These are phyloP conservation scores for Mus spicilegus DNA, from an alignment of 2,113 vertebrate genomes.

Conservation along the genomic window DNA sequence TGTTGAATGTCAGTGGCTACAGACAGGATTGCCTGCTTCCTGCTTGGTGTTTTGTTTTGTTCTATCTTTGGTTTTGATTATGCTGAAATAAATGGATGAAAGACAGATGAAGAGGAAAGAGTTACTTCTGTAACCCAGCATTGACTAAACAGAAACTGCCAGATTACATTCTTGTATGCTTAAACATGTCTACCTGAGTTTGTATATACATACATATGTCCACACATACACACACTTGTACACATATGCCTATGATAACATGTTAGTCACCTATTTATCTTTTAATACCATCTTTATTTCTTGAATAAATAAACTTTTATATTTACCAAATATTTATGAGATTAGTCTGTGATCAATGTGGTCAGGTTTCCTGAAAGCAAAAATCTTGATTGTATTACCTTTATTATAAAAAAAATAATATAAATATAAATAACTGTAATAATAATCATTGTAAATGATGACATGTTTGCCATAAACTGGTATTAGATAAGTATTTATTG, in stretches of 20 bases:
- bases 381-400: background rate
- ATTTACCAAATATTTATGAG: background rate
- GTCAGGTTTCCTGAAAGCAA: background rate
- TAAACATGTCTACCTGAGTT: background rate
- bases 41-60: background rate
- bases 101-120: background rate
- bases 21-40: background rate
- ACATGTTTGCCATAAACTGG: background rate
- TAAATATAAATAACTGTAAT: background rate
- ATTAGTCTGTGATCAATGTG: background rate
- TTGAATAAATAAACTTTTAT: background rate
- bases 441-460: background rate
- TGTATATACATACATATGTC: background rate
- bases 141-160: background rate
- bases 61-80: background rate
- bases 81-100: background rate
- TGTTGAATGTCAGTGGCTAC: too few relatives aligned
- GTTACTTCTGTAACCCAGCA: background rate
- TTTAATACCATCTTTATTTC: background rate
- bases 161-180: background rate
- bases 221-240: background rate
- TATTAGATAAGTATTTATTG: background rate
- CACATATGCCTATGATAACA: background rate
- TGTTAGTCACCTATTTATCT: background rate
- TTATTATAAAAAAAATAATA: background rate